Conservation (phyloP, 2,113 vertebrate species). For the Heloderma charlesbogerti region DNA sequence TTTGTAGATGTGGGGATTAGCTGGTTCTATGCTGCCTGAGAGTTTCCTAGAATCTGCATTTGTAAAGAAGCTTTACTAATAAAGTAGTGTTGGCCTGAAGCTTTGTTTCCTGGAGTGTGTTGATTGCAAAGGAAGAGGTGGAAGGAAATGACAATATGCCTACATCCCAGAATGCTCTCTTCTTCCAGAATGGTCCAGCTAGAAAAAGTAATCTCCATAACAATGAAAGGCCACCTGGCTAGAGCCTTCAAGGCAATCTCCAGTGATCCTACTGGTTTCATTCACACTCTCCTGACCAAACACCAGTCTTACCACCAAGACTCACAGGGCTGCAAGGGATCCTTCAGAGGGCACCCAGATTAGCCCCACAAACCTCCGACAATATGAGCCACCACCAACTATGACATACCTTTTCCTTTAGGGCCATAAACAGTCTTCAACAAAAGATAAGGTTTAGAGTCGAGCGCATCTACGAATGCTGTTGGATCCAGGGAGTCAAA, state of each 20-base stretch:
- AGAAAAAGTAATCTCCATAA: not conserved
- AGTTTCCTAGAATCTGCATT: too few relatives aligned
- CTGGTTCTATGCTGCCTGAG: too few relatives aligned
- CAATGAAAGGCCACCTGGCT: not conserved
- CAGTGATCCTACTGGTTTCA: not conserved
- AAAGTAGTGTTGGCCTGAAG: too few relatives aligned
- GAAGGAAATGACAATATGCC: too few relatives aligned
- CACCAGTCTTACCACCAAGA: not conserved
- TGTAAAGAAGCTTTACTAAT: too few relatives aligned
- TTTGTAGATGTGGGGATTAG: too few relatives aligned
- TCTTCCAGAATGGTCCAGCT: not conserved
- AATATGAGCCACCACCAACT: not conserved
- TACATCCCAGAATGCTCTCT: not conserved
- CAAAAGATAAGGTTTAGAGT: slow-evolving; percentile 16
- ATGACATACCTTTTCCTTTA: slow-evolving; percentile 15
- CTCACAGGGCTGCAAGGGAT: not conserved
- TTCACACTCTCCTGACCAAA: not conserved
- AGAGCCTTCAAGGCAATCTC: not conserved
- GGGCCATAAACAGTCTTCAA: slow-evolving; percentile 20
- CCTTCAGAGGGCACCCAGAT: too few relatives aligned
- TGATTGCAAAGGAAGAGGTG: too few relatives aligned
- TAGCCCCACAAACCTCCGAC: too few relatives aligned
- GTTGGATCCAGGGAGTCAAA: slow-evolving; percentile 25
- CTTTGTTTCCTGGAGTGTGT: too few relatives aligned
- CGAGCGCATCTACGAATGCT: slow-evolving; percentile 2